Base-by-base conservation (phyloP, 1,140 invertebrate species). In the Drosophila leontia region DNA sequence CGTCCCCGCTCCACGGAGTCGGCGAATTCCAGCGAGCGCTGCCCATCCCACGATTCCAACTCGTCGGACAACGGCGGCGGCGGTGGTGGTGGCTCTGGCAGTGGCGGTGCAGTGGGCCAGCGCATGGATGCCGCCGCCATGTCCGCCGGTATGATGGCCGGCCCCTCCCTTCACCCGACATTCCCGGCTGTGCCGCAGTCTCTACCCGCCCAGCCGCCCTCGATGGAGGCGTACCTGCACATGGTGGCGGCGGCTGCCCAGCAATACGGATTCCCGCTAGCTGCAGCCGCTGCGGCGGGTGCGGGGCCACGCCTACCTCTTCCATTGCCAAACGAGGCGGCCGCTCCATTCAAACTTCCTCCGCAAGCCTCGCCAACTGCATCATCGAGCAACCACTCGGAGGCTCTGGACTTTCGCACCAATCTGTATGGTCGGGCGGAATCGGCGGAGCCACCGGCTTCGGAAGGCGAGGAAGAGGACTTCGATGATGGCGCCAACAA, bases 1-100 rank as follows among this genome's bases (percentile, higher is more conserved):
- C 94, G 96, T 92, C 96, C 96, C 93, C 95, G 96, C 74, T 97
- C 96, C 65, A 95, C 96, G 83, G 96, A 97, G 92, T 97, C 96
- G 68, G 91, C 91, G 7, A 95, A 96, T 77, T 95, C 95, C 64
- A 95, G 95, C 82, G 94, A 95, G 64, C 94, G 95, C 45, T 96
- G 95, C 90, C 94, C 95, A 41, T 96, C 95, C 56, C 94, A 95
- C 84, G 95, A 96, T 91, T 96, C 95, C 41, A 94, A 95, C 75
- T 95, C 96, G 92, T 95, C 96, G 23, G 91, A 92, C 47, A 92
- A 92, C 44, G 91, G 88, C 32, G 44, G 60, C 63, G 56, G 45
- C n/a, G 94, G 96, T 84, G 92, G 94, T 78, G 92, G 93, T 19
- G 57, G 26, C 32, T 41, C 9, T 17, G 48, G 50, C 59, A 48